Conservation (phyloP, 2,113 vertebrate genomes). For the Sterna hirundo region DNA sequence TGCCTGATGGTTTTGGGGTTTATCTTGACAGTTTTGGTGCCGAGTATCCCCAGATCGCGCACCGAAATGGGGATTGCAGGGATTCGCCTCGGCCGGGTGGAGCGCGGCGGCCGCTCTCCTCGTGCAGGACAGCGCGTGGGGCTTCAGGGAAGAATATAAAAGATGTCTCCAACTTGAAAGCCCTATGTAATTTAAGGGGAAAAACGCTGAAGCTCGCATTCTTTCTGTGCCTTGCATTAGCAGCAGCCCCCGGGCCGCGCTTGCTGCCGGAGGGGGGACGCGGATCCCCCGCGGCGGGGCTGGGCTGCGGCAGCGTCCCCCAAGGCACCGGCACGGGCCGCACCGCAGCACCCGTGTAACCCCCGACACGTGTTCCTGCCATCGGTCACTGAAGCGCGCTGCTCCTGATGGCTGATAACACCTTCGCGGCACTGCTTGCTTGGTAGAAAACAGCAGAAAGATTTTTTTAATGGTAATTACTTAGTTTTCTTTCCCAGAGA, state of each 20-base stretch:
- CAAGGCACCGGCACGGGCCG: no score
- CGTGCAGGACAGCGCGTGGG: accelerated
- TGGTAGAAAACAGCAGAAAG: not conserved
- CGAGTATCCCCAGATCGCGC: not conserved
- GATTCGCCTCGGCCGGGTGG: no score
- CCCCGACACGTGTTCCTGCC: not conserved
- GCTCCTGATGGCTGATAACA: not conserved
- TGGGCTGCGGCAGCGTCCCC: not conserved
- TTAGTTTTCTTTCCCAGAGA: not conserved
- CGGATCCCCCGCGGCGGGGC: no score
- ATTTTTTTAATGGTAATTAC: not conserved
- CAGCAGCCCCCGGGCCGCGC: no score
- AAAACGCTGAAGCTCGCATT: not conserved
- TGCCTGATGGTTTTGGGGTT: not conserved
- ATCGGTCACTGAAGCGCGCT: not conserved
- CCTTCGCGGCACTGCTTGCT: not conserved
- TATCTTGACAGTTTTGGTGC: not conserved
- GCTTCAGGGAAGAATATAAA: not conserved
- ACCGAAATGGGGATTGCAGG: not conserved
- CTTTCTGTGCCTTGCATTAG: not conserved
- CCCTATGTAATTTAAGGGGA: not conserved
- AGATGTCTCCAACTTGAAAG: not conserved
- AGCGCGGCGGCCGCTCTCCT: not conserved
- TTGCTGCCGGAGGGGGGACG: not conserved
- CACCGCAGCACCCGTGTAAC: accelerated